Base-by-base conservation (phyloP, 2,797 vertebrate genomes). In the Pelodytes ibericus region DNA sequence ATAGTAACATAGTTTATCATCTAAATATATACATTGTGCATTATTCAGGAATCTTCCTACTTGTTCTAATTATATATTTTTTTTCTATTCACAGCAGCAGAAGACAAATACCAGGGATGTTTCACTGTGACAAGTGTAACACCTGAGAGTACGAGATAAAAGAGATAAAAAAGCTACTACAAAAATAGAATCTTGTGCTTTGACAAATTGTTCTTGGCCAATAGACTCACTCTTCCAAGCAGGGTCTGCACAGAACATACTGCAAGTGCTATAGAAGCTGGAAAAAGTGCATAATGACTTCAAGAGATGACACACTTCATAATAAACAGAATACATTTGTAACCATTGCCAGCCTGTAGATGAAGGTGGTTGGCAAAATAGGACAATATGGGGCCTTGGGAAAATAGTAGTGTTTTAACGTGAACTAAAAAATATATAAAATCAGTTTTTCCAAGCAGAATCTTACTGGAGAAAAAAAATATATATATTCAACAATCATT, bases 41-140 rank as follows among this genome's bases (percentile, higher is more conserved):
- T 44, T 16, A 44, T 44, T 44, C 49, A 22, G 22, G 4, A 53
- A 6, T 53, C 49, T 53, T 24, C 6, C 20, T 5, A 53, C 11
- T 6, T 53, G 49, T 13, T 44, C 13, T 74, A 58, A 74, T 20
- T 9, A 64, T 25, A 20, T 53, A 49, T 72, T 62, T 63, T 22
- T 61, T 53, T 53, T 24, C 49, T 11, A 53, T 53, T 11, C 49
- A 53, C 49, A 53, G 20, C 22, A 33, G 29, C 27, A 9, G 7
- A 18, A 41, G 47, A 73, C 13, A 18, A 64, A 33, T 36, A 71
- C 18, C 15, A 20, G 4, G 72, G 36, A 66, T 41, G 7, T 47
- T 26, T 39, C 24, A 20, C 49, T 25, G 24, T 53, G 49, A 53
- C 49, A 24, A 24, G n/a, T 53, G n/a, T 22, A 53, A 53, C 49